These are phyloP conservation scores for Heterotis niloticus DNA, from an alignment of 2,113 vertebrate species.

Conservation along the genomic window DNA sequence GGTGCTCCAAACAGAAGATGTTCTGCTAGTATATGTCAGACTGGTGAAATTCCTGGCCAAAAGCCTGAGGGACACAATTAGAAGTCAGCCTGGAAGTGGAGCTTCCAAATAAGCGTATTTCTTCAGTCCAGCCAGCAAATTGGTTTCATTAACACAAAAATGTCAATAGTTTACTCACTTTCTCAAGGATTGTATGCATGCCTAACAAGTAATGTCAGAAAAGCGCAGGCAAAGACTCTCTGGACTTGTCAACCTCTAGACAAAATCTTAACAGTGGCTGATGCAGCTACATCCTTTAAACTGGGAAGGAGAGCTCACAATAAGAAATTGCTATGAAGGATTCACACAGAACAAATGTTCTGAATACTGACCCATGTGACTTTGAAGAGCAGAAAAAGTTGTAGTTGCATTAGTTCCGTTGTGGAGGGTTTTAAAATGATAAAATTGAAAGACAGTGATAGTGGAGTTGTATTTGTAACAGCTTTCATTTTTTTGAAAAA, in stretches of 20 bases:
- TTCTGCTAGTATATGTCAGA: slow-evolving; percentile 97
- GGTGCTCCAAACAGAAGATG: slow-evolving; percentile 85
- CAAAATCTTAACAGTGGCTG: no score
- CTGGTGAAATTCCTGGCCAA: slow-evolving; percentile 95
- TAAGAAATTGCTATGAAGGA: neutral
- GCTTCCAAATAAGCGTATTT: neutral
- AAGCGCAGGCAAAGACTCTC: neutral
- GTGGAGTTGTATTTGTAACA: no score
- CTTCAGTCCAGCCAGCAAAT: neutral
- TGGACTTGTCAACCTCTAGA: neutral
- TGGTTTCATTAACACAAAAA: neutral
- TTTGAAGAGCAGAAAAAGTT: no score
- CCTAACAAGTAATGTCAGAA: neutral
- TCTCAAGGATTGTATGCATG: neutral
- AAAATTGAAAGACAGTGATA: no score
- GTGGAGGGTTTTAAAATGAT: no score
- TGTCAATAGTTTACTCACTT: neutral
- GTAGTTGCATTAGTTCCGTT: no score
- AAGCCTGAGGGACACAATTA: slow-evolving; percentile 66
- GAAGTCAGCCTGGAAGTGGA: neutral
- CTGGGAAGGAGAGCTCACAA: neutral
- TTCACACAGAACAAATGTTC: no score
- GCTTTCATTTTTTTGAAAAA: no score
- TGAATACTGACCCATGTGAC: no score
- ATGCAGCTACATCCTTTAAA: neutral